Conservation (phyloP, 1,140 invertebrate species). For the Phenacoccus solenopsis region DNA sequence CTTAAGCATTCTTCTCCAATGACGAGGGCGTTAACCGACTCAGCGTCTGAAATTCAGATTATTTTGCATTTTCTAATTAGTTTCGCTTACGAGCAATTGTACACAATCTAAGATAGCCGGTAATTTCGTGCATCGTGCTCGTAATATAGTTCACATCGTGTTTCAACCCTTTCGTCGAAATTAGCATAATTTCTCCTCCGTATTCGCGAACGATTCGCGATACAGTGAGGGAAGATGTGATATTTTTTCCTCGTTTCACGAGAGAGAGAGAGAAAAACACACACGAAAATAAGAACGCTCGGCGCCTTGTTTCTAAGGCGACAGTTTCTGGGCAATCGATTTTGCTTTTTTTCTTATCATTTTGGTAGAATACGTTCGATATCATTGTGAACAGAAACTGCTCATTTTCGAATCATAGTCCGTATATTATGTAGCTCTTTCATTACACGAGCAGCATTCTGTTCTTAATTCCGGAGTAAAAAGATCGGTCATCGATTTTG, state of each 20-base stretch:
- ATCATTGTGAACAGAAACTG: neutral
- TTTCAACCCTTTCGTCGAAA: neutral
- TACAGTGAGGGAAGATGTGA: too few species aligned
- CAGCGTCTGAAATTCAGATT: neutral
- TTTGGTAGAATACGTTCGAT: neutral
- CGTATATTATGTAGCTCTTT: too few species aligned
- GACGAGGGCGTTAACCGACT: too few species aligned
- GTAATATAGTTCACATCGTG: neutral
- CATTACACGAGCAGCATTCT: too few species aligned
- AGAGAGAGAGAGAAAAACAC: neutral
- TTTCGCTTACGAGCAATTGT: neutral
- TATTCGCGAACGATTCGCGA: too few species aligned
- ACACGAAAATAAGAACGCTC: neutral
- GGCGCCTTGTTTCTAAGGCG: conserved; percentile 13
- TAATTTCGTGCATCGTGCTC: neutral
- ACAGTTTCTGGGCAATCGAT: conserved; percentile 16
- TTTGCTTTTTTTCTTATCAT: conserved; percentile 4
- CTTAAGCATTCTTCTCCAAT: too few species aligned
- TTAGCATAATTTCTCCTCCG: neutral
- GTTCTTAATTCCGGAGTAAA: too few species aligned
- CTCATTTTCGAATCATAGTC: neutral
- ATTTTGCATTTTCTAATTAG: neutral
- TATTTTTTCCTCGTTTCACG: neutral
- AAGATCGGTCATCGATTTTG: too few species aligned
- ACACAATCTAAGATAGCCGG: neutral